phyloP scores from a whole-genome alignment of 2,888 invertebrate genomes.

The Nephrotoma appendiculata region DNA sequence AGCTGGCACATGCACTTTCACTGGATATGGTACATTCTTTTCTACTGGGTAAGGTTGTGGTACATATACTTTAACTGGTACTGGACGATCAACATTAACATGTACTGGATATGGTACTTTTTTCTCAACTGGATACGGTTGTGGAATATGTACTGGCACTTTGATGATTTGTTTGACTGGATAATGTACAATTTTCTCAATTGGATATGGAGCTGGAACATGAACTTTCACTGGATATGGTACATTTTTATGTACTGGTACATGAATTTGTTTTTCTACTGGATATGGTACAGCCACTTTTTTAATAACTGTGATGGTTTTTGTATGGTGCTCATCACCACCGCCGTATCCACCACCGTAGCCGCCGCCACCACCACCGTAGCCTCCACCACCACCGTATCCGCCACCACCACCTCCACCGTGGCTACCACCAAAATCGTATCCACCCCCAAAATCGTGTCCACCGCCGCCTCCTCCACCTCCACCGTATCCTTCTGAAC shows the following conservation, averaged over 20 bases:
- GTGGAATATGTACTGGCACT: conserved; percentile 57
- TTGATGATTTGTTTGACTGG: conserved; percentile 59
- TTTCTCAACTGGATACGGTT: conserved; percentile 45
- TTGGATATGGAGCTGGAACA: conserved; percentile 56
- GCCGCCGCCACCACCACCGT: conserved; percentile 10
- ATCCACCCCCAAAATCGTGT: conserved; percentile 32
- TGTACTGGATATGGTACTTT: conserved; percentile 46
- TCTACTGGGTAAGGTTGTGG: conserved; percentile 68
- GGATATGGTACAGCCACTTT: conserved; percentile 60
- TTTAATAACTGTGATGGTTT: conserved; percentile 52
- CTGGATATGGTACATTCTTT: conserved; percentile 55
- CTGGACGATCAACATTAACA: conserved; percentile 45
- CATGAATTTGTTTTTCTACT: conserved; percentile 54
- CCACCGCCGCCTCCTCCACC: conserved; percentile 35
- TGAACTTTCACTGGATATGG: conserved; percentile 45
- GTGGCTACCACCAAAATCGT: conserved; percentile 24
- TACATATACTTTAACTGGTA: conserved; percentile 54
- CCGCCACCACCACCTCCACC: conserved; percentile 18
- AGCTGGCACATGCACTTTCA: conserved; percentile 52
- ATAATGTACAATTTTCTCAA: conserved; percentile 50
- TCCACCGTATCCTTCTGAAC: conserved; percentile 23
- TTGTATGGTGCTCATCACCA: conserved; percentile 36
- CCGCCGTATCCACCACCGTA: conserved; percentile 13
- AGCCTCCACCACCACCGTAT: conserved; percentile 18
- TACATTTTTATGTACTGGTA: conserved; percentile 44